Evolutionary conservation across 1,140 invertebrate species (phyloP).

Genomic region (Saccostrea cuccullata): DNA sequence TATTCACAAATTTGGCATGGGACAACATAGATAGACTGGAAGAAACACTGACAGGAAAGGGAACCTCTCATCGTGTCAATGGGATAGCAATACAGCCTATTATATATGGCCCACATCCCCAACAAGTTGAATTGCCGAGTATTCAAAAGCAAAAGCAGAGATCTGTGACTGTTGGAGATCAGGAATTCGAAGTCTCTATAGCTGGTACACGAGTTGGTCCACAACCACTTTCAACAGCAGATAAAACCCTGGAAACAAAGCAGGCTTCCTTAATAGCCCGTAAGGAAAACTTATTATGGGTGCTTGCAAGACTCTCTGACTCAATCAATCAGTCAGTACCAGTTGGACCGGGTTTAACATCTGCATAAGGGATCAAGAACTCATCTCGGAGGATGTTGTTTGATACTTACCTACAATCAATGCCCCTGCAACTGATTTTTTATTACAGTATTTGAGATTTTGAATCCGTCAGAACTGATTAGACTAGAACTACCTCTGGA

Average conservation of each 20-base stretch:
- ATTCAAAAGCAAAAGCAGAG: slow-evolving; percentile 31
- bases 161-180: background rate
- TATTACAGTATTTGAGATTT: background rate
- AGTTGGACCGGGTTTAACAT: slow-evolving; percentile 53
- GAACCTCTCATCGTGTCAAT: slow-evolving; percentile 67
- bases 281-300: slow-evolving; percentile 14
- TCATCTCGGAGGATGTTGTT: background rate
- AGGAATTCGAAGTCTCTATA: slow-evolving; percentile 31
- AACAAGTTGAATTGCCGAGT: background rate
- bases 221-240: background rate
- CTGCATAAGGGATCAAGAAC: background rate
- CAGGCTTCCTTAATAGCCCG: background rate
- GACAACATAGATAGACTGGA: slow-evolving; percentile 68
- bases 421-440: background rate
- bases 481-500: too few species aligned
- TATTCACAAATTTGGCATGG: slow-evolving; percentile 58
- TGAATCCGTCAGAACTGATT: background rate
- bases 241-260: background rate
- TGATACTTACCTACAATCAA: background rate
- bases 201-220: slow-evolving; percentile 39
- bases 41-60: slow-evolving; percentile 63
- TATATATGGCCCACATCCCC: background rate
- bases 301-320: background rate
- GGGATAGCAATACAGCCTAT: slow-evolving; percentile 60
- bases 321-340: background rate